Base-by-base conservation (phyloP, 64 coral and sea anemone species). In the Stichodactyla mertensii region DNA sequence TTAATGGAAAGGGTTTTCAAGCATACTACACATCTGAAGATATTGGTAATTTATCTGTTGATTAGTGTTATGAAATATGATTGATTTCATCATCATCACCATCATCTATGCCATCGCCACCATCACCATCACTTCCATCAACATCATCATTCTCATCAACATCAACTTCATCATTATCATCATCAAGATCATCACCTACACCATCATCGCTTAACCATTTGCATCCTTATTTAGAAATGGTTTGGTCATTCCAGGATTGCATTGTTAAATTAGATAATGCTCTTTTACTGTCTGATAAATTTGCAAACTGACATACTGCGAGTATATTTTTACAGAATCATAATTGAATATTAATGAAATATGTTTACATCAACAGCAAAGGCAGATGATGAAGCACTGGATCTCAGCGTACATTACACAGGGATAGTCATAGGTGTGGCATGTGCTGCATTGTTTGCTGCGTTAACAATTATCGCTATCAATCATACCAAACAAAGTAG, bases 361-460 rank as follows among this genome's bases (percentile, higher is more conserved):
- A 79, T 53, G 5, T 80, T 81, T 13, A 31, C 31, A 51, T 55
- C 20, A 20, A 55, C 78, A 81, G 78, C 5, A 53, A 81, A 71
- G 86, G 86, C 77, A 52, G 87, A 28, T 19, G 6, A 19, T 7
- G 54, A 81, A 20, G 54, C 36, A 13, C 54, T 92, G 4, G 91
- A 96, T 23, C 88, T 93, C 0, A 87, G 85, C 79, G 86, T 64
- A 27, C 94, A 96, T 54, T 96, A 96, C 79, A 93, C 91, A 69
- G 94, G 91, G 7, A 96, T 93, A 53, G 94, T 96, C 2, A 93
- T 96, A 52, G 94, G 94, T 15, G 91, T 96, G 20, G 94, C 94
- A 11, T 96, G 91, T 86, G 94, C 94, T 1, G 94, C 91, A n/a
- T 71, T 96, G 15, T 96, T 96, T 71, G 86, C 88, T 4, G 92